phyloP scores from a whole-genome alignment of 2,797 vertebrate genomes.

The Ataeniobius toweri region DNA sequence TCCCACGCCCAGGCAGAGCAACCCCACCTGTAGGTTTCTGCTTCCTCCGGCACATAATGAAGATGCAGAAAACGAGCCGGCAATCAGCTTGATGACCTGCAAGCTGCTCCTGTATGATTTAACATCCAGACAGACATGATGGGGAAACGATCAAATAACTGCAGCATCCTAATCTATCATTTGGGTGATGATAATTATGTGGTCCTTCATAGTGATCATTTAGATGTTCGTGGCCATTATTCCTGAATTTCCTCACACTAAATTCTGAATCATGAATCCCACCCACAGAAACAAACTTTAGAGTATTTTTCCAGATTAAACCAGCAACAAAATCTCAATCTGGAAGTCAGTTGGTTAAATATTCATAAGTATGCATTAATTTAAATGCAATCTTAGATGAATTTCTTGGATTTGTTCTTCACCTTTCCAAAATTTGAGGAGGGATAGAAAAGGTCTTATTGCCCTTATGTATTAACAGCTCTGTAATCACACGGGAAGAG shows the following conservation, averaged over 20 bases:
- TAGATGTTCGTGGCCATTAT: constrained; percentile 2
- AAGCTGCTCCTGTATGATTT: constrained; percentile 31
- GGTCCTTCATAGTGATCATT: constrained; percentile 26
- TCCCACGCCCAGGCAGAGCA: constrained; percentile 56
- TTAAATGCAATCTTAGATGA: constrained; percentile 20
- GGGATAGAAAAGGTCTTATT: constrained; percentile 53
- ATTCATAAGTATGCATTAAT: constrained; percentile 38
- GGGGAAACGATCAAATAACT: constrained; percentile 21
- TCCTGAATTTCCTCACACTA: constrained; percentile 1
- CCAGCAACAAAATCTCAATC: not conserved
- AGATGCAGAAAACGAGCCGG: constrained; percentile 21
- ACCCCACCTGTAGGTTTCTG: constrained; percentile 66
- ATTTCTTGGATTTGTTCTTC: constrained; percentile 32
- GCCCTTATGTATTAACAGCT: constrained; percentile 43
- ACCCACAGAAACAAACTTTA: not conserved
- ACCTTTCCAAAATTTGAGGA: constrained; percentile 37
- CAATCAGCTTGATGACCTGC: constrained; percentile 57
- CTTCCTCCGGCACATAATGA: constrained; percentile 10
- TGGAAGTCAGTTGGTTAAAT: constrained; percentile 33
- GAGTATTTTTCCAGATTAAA: not conserved
- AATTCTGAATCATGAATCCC: not conserved
- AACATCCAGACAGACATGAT: not conserved
- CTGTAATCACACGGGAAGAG: constrained; percentile 48
- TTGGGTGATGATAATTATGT: constrained; percentile 52
- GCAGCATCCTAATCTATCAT: constrained; percentile 25